Evolutionary conservation across 2,797 vertebrate species (phyloP).

Genomic region (Heliangelus exortis): DNA sequence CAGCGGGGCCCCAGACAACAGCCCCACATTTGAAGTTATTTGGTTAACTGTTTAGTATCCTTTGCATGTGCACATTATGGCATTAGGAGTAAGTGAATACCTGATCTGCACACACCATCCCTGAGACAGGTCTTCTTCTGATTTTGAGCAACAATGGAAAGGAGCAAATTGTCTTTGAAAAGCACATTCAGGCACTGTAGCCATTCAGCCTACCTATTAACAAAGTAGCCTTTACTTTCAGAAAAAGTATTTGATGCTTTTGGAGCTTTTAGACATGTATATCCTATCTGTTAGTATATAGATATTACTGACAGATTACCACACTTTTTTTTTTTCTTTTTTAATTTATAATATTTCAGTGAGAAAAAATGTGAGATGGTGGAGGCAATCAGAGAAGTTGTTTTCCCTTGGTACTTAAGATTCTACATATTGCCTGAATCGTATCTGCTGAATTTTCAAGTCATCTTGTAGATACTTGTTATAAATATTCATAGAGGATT

Average conservation of each 20-base stretch:
- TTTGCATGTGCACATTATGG: not conserved
- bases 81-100: not conserved
- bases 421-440: not conserved
- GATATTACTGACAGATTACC: not conserved
- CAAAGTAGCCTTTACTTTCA: not conserved
- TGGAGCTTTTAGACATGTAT: not conserved
- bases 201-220: not conserved
- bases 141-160: not conserved
- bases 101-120: not conserved
- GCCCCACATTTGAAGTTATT: not conserved
- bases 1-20: not conserved
- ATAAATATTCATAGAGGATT: not conserved
- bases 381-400: not conserved
- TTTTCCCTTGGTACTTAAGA: not conserved
- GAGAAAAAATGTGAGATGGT: not conserved
- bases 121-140: not conserved
- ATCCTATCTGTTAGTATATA: not conserved
- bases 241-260: not conserved
- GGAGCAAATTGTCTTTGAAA: not conserved
- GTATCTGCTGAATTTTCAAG: not conserved
- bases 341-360: not conserved
- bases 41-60: not conserved
- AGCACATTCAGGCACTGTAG: not conserved
- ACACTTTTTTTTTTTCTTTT: not conserved
- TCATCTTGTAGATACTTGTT: not conserved